Conservation (phyloP, 2,113 vertebrate species). For the Sander lucioperca region DNA sequence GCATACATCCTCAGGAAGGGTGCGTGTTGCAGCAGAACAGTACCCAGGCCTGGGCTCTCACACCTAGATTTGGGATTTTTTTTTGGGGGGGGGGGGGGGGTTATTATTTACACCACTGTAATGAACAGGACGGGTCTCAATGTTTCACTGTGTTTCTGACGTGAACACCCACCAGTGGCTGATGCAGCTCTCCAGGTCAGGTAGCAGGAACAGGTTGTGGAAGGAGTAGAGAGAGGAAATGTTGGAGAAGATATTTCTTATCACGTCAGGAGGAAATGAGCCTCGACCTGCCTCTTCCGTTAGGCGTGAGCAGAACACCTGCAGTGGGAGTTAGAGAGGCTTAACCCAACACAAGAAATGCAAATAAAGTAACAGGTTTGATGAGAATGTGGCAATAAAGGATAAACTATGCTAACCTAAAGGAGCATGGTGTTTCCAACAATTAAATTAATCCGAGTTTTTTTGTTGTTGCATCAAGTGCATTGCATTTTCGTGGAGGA, state of each 20-base stretch:
- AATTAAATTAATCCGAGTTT: not conserved
- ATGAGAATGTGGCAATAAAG: not conserved
- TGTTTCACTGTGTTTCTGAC: not conserved
- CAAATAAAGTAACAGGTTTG: not conserved
- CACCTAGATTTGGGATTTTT: slow-evolving; percentile 73
- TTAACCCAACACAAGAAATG: not conserved
- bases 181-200: slow-evolving; percentile 88
- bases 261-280: slow-evolving; percentile 87
- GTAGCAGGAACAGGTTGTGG: slow-evolving; percentile 90
- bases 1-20: slow-evolving; percentile 95
- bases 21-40: slow-evolving; percentile 89
- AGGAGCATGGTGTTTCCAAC: not conserved
- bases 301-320: slow-evolving; percentile 89
- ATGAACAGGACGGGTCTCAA: not conserved
- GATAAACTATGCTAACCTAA: not conserved
- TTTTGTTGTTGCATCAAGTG: not conserved
- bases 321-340: slow-evolving; percentile 10
- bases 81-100: too few relatives aligned
- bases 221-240: slow-evolving; percentile 93
- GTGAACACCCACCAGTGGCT: slow-evolving; percentile 84
- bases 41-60: slow-evolving; percentile 86
- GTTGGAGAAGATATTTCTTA: slow-evolving; percentile 92
- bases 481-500: not conserved
- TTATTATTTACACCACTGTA: not conserved
- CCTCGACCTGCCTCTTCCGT: slow-evolving; percentile 86